Base-by-base conservation (phyloP, 2,113 vertebrate genomes). In the Riparia riparia region DNA sequence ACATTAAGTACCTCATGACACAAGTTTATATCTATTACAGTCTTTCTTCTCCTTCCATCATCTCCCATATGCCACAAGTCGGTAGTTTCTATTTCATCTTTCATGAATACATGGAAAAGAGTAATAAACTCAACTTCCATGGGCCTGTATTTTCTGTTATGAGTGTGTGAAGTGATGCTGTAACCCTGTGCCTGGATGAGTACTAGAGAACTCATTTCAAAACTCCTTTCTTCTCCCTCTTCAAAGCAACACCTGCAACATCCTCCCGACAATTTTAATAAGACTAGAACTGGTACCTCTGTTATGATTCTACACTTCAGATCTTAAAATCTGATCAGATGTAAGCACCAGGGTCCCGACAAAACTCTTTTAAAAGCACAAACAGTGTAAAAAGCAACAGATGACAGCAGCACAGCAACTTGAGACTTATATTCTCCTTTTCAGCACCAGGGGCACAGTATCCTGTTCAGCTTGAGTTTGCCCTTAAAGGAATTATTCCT, bases 171-270 rank as follows among this genome's bases (percentile, higher is more conserved):
- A 63, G 51, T 2, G 22, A 74, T 42, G 34, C 54, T 73, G 25
- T 50, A 86, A 66, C 28, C 32, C 39, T 39, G 39, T 51, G 42
- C 32, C 41, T 51, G 39, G 34, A 16, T 34, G 6, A 71, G 21
- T 37, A 51, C 29, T 31, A 14, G 7, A 42, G 37, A 91, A 71
- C 26, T 73, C 5, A 1, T 44, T 16, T 68, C 24, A 60, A 72
- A 82, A 69, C 13, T 37, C 34, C 45, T 83, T 82, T 84, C 47
- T 69, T 41, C 19, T 53, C 53, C 31, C 61, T 39, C 28, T 41
- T 87, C n/a, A 72, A 76, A 93, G 71, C 15, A 91, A 56, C 85
- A 85, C 26, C 57, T 93, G 61, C 78, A 87, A 74, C 5, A 3
- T 54, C 24, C 87, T 68, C 44, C 49, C 2, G 0, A 70, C 12